Base-by-base conservation (phyloP, 2,888 invertebrate genomes). In the Celastrina argiolus region DNA sequence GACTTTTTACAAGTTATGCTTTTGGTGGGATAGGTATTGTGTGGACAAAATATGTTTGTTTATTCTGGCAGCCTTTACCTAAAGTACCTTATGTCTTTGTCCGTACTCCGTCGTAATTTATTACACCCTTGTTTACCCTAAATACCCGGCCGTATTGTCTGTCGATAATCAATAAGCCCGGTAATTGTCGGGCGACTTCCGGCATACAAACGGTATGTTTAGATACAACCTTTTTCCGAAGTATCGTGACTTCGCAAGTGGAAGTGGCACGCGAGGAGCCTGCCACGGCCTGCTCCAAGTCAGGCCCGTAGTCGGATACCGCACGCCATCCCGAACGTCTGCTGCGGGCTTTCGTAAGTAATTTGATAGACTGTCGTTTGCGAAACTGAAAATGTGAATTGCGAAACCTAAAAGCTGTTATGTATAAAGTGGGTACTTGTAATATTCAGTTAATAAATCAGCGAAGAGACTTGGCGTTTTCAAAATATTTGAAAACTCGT, bases 251-350 rank as follows among this genome's bases (percentile, higher is more conserved):
- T 77, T 71, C 74, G 76, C 78, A 74, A 79, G 74, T 79, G 80
- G 80, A 81, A 84, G 84, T 84, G 85, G 82, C 81, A 80, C 81
- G 72, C 76, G 84, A 82, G 88, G 89, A 90, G 90, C 90, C 83
- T 78, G 77, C 78, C 77, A 81, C 81, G 83, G 83, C 81, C 76
- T 74, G 74, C 74, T 69, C 64, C 79, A 67, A 61, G 61, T 58
- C 31, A 31, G 6, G 31, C 4, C 65, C 76, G 75, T 83, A 87
- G 88, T 87, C 80, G 82, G 74, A 77, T 82, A 79, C 80, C 79
- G 82, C 78, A 80, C 84, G 85, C 81, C 82, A 82, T 74, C 77
- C 72, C 78, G 76, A 75, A 78, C 76, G 22, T 36, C 36, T 36
- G 51, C 51, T 51, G 42, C 64, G n/a, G 16, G 0, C 22, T 31